Percentiles rank a stretch among this genome's conserved stretches.
phyloP scores from a whole-genome alignment of 2,797 vertebrate species.

The Centroberyx gerrardi region DNA sequence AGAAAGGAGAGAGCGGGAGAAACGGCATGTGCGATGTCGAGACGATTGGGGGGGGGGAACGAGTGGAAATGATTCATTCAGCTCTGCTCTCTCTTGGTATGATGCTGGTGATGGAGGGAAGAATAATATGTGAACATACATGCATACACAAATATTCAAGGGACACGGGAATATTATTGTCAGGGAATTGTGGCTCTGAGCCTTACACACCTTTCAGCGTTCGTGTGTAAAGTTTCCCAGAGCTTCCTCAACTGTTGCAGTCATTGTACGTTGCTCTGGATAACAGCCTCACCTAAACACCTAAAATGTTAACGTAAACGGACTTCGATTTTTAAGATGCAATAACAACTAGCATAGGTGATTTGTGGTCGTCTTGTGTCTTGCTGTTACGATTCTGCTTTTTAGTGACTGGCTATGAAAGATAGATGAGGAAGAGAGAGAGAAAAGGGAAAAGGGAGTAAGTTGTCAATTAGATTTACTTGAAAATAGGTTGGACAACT shows the following conservation, averaged over 20 bases:
- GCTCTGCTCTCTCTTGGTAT: no score
- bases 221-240: no score
- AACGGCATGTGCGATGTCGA: conserved; percentile 53
- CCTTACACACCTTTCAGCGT: background rate
- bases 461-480: conserved; percentile 85
- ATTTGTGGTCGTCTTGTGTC: background rate
- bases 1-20: conserved; percentile 44
- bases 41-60: background rate
- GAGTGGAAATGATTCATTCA: background rate
- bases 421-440: conserved; percentile 6
- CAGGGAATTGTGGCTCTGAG: no score
- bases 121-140: no score
- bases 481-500: conserved; percentile 84
- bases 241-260: no score
- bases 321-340: no score
- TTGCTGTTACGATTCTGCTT: background rate
- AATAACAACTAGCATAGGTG: background rate
- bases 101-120: no score
- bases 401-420: background rate
- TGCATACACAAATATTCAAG: no score
- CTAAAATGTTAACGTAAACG: no score
- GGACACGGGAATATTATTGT: no score
- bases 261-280: background rate
- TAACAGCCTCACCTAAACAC: background rate
- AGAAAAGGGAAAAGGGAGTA: background rate